Evolutionary conservation across 2,888 invertebrate genomes (phyloP).

Genomic region (Drosophila borborema): DNA sequence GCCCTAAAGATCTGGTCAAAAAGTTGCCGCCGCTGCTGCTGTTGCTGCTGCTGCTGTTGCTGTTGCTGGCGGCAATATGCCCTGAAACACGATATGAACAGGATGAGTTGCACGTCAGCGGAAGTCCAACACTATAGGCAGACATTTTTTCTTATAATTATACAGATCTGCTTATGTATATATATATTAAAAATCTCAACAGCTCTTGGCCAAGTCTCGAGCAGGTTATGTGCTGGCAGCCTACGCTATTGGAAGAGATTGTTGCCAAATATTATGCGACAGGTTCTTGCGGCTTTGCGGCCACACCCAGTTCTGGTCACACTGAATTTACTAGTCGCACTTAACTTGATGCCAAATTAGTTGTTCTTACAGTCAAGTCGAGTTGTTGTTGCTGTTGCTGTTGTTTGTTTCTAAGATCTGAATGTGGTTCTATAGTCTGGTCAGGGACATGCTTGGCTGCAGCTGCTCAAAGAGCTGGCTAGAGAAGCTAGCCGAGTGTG

Average conservation of each 20-base stretch:
- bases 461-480: conserved; percentile 17
- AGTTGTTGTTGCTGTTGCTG: not conserved
- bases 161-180: not conserved
- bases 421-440: conserved; percentile 24
- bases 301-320: conserved; percentile 32
- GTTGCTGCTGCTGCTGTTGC: conserved; percentile 7
- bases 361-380: conserved; percentile 14
- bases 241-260: conserved; percentile 20
- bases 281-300: conserved; percentile 40
- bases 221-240: conserved; percentile 11
- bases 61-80: conserved; percentile 5
- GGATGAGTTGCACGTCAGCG: conserved; percentile 60
- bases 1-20: conserved; percentile 49
- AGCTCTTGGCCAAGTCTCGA: conserved; percentile 35
- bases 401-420: conserved; percentile 3
- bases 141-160: conserved; percentile 44
- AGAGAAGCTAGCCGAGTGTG: conserved; percentile 53
- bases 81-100: conserved; percentile 63
- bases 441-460: conserved; percentile 52
- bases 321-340: conserved; percentile 1
- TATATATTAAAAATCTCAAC: conserved; percentile 4
- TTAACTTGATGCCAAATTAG: conserved; percentile 27
- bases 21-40: conserved; percentile 25
- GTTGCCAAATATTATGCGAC: conserved; percentile 47
- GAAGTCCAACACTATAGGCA: conserved; percentile 61